Percentiles rank a stretch among this genome's conserved stretches.
phyloP scores from a whole-genome alignment of 2,113 vertebrate genomes.

The Antennarius striatus region DNA sequence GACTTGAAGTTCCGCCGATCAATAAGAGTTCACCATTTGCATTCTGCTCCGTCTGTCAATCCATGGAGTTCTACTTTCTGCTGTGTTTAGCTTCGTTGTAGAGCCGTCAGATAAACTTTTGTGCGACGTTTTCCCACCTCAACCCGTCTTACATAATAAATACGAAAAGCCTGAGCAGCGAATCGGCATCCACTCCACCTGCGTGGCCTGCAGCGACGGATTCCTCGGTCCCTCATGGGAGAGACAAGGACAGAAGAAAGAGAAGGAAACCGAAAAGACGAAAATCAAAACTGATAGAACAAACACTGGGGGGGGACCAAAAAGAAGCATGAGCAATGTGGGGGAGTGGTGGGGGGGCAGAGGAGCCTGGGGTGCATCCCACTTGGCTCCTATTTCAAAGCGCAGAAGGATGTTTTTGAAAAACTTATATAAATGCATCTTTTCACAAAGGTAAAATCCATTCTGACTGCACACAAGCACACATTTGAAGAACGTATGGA shows the following conservation, averaged over 20 bases:
- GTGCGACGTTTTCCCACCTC: not conserved
- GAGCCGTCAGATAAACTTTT: constrained; percentile 21
- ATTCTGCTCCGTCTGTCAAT: no score
- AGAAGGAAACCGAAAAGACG: constrained; percentile 28
- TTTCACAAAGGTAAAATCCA: constrained; percentile 20
- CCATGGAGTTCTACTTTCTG: constrained; percentile 4
- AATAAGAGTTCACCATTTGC: constrained; percentile 30
- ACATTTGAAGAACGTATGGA: not conserved
- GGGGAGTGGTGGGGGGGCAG: constrained; percentile 4
- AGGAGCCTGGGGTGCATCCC: constrained; percentile 23
- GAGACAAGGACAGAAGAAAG: constrained; percentile 24
- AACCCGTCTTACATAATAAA: constrained; percentile 50
- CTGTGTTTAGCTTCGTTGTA: not conserved
- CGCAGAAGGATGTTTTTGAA: constrained; percentile 43
- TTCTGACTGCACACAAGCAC: constrained; percentile 18
- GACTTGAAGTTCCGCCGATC: constrained; percentile 34
- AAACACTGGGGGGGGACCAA: constrained; percentile 19
- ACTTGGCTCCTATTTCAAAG: constrained; percentile 55
- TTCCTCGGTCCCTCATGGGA: constrained; percentile 33
- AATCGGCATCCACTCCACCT: constrained; percentile 50
- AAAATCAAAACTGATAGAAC: constrained; percentile 16
- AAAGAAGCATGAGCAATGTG: constrained; percentile 24
- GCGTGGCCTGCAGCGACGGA: constrained; percentile 53
- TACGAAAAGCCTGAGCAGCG: constrained; percentile 31
- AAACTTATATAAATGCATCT: constrained; percentile 41